These are phyloP conservation scores for Martes martes DNA, from an alignment of 2,113 vertebrate genomes.

Conservation along the genomic window DNA sequence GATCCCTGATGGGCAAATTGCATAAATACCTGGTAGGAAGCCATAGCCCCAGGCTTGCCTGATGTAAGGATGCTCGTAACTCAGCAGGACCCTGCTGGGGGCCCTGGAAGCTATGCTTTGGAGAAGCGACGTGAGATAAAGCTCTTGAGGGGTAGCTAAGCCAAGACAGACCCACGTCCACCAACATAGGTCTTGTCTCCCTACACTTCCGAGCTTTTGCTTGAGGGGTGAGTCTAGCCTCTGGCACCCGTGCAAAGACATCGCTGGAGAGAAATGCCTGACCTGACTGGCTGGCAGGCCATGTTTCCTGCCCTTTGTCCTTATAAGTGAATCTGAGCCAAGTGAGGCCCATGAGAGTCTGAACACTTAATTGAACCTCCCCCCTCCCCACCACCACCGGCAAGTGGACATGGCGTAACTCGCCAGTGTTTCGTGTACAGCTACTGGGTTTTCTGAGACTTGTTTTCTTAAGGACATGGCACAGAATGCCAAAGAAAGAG, in stretches of 20 bases:
- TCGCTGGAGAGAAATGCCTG: neutral
- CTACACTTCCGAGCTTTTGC: neutral
- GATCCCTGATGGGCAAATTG: neutral
- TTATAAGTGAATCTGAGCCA: neutral
- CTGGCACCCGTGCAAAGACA: neutral
- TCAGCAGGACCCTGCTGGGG: neutral
- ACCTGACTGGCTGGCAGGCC: neutral
- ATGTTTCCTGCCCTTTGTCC: neutral
- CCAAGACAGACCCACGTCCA: neutral
- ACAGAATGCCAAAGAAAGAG: neutral
- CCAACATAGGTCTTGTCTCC: neutral
- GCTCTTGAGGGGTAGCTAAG: neutral
- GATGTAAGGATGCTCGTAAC: neutral
- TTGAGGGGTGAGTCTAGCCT: neutral
- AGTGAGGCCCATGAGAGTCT: neutral
- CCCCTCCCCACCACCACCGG: too few relatives aligned
- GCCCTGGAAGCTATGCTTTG: neutral
- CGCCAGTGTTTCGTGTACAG: neutral
- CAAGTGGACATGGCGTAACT: neutral
- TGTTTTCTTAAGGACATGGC: neutral
- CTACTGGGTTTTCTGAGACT: neutral
- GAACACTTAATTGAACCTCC: neutral
- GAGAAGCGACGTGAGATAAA: fast-evolving
- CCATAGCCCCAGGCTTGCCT: neutral
- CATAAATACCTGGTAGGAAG: neutral